Conservation (phyloP, 1,140 invertebrate species). For the Listronotus bonariensis region DNA sequence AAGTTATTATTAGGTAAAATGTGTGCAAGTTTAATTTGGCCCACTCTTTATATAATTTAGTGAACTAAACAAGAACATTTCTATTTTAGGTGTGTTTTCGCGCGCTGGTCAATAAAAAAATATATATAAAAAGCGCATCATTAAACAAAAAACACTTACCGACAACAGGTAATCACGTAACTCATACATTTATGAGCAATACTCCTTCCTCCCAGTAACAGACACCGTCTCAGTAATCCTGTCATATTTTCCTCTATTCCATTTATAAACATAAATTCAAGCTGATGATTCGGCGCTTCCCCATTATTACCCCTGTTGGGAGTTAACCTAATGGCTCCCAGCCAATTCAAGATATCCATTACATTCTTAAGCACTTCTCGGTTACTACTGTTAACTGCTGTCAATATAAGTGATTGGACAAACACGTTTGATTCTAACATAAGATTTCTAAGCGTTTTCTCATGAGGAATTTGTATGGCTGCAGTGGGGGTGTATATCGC, state of each 20-base stretch:
- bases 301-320: conserved; percentile 64
- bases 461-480: conserved; percentile 63
- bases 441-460: conserved; percentile 76
- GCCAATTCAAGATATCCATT: conserved; percentile 63
- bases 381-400: conserved; percentile 38
- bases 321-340: conserved; percentile 71
- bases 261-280: conserved; percentile 71
- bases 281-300: conserved; percentile 63
- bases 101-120: no score
- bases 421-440: conserved; percentile 83
- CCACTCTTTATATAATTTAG: no score
- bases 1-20: no score
- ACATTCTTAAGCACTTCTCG: conserved; percentile 33
- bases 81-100: no score
- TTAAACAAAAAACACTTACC: conserved; percentile 64
- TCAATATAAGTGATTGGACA: conserved; percentile 69
- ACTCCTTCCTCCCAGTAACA: conserved; percentile 77
- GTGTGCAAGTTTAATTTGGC: no score
- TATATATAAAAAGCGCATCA: no score
- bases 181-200: conserved; percentile 88
- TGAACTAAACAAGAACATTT: no score
- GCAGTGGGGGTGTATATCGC: conserved; percentile 74
- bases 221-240: conserved; percentile 70
- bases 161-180: conserved; percentile 79
- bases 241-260: conserved; percentile 67